These are phyloP conservation scores for Diacarnus erythraeanus DNA, from an alignment of 37 sponge, comb jelly and placozoan genomes.

Conservation along the genomic window DNA sequence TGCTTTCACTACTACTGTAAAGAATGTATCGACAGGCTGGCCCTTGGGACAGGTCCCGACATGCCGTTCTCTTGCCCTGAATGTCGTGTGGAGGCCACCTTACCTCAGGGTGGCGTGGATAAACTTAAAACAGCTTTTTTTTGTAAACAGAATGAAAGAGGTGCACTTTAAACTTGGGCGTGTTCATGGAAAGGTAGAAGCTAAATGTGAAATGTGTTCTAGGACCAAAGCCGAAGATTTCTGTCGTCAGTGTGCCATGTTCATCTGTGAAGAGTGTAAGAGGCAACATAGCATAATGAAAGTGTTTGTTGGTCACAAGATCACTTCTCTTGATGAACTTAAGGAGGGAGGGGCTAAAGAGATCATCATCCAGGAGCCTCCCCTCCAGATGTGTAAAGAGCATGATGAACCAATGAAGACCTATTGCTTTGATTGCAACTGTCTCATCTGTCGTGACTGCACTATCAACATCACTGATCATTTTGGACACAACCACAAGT, in stretches of 20 bases:
- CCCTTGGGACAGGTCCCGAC: slow-evolving; percentile 2
- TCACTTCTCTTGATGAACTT: slow-evolving; percentile 14
- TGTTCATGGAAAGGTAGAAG: slow-evolving; percentile 25
- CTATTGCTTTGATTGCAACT: slow-evolving; percentile 40
- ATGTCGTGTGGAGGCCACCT: slow-evolving; percentile 9
- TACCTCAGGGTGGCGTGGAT: slow-evolving; percentile 16
- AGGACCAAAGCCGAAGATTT: slow-evolving; percentile 2
- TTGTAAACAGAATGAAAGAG: slow-evolving; percentile 42
- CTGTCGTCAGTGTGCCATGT: slow-evolving; percentile 43
- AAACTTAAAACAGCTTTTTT: slow-evolving; percentile 27
- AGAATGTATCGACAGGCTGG: slow-evolving; percentile 30
- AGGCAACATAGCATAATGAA: slow-evolving; percentile 11
- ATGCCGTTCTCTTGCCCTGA: slow-evolving; percentile 41
- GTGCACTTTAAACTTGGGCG: slow-evolving; percentile 20
- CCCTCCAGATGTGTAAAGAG: not conserved
- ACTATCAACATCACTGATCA: slow-evolving; percentile 28
- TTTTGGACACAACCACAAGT: slow-evolving; percentile 27
- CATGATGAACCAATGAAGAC: slow-evolving; percentile 33
- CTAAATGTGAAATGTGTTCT: slow-evolving; percentile 29
- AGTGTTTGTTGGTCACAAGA: slow-evolving; percentile 17
- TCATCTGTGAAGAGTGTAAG: slow-evolving; percentile 38
- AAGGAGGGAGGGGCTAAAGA: slow-evolving; percentile 21
- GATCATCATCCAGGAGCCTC: not conserved
- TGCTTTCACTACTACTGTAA: slow-evolving; percentile 55
- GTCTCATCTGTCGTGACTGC: slow-evolving; percentile 44